Evolutionary conservation across 2,113 vertebrate genomes (phyloP).

Genomic region (Megaleporinus macrocephalus): DNA sequence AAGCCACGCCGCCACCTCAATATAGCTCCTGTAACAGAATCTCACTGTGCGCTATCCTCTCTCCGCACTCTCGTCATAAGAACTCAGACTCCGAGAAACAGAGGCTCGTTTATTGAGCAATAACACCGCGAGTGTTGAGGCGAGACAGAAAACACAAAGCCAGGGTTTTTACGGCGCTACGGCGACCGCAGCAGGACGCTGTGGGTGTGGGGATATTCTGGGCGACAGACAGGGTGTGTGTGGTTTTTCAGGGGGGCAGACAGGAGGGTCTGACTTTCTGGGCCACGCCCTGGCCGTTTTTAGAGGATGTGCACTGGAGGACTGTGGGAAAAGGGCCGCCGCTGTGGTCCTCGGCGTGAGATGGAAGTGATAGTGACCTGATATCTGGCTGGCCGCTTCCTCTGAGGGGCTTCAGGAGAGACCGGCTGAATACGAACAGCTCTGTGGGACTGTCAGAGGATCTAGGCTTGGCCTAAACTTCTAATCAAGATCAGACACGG

Average conservation of each 20-base stretch:
- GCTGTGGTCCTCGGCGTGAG: neutral
- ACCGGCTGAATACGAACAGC: neutral
- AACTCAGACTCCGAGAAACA: slow-evolving; percentile 11
- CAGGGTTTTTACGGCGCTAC: slow-evolving; percentile 29
- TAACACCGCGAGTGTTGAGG: slow-evolving; percentile 21
- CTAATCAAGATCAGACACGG: too few relatives aligned
- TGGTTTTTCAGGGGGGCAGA: slow-evolving; percentile 40
- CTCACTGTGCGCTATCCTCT: slow-evolving; percentile 18
- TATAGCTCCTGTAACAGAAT: slow-evolving; percentile 33
- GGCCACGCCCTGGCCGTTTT: slow-evolving; percentile 3
- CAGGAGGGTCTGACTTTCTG: slow-evolving; percentile 27
- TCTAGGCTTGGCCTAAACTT: neutral
- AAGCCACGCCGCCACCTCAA: neutral
- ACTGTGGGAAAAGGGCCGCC: slow-evolving; percentile 36
- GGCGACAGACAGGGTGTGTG: slow-evolving; percentile 40
- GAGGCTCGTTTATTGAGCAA: slow-evolving; percentile 41
- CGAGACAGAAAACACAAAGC: slow-evolving; percentile 31
- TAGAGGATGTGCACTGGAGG: slow-evolving; percentile 5
- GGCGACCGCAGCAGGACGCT: slow-evolving; percentile 15
- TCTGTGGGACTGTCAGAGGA: neutral
- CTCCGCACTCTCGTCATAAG: neutral
- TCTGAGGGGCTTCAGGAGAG: neutral
- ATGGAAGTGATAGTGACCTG: neutral
- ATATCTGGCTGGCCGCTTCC: slow-evolving; percentile 31
- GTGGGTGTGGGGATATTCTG: slow-evolving; percentile 29